These are phyloP conservation scores for Agrypnus murinus DNA, from an alignment of 2,888 invertebrate species.

Conservation along the genomic window DNA sequence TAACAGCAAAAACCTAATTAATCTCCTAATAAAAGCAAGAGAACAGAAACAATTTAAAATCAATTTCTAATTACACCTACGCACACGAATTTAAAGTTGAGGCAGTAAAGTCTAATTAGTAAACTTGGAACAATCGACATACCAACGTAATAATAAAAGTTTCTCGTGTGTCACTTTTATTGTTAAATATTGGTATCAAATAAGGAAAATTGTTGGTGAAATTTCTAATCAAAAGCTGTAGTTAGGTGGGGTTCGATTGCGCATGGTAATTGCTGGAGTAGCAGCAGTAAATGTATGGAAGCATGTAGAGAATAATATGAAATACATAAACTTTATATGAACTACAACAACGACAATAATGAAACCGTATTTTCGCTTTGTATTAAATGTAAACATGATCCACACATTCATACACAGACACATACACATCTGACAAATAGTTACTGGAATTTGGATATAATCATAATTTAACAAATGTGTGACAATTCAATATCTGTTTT, in stretches of 20 bases:
- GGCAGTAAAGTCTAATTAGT: slow-evolving; percentile 17
- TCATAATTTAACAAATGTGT: slow-evolving; percentile 15
- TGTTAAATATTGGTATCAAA: too few relatives aligned
- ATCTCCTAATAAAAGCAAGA: too few relatives aligned
- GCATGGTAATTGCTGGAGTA: neutral
- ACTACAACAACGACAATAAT: slow-evolving; percentile 34
- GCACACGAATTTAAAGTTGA: neutral
- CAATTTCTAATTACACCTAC: slow-evolving; percentile 5
- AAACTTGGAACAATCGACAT: slow-evolving; percentile 16
- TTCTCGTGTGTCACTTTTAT: slow-evolving; percentile 2
- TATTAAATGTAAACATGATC: slow-evolving; percentile 30
- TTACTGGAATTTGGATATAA: slow-evolving; percentile 12
- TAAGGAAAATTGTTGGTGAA: slow-evolving; percentile 4
- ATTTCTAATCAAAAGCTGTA: slow-evolving; percentile 7
- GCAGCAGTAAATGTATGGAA: neutral
- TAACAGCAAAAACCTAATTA: neutral
- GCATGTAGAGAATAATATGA: slow-evolving; percentile 18
- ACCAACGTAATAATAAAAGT: slow-evolving; percentile 13
- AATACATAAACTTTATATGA: slow-evolving; percentile 29
- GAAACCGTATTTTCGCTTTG: slow-evolving; percentile 36
- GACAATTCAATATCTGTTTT: slow-evolving; percentile 12
- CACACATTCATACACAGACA: slow-evolving; percentile 3
- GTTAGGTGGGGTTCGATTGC: too few relatives aligned
- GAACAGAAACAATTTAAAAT: slow-evolving; percentile 3
- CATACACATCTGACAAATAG: slow-evolving; percentile 23